phyloP scores from a whole-genome alignment of 1,140 invertebrate genomes.

The Hylaeus volcanicus region DNA sequence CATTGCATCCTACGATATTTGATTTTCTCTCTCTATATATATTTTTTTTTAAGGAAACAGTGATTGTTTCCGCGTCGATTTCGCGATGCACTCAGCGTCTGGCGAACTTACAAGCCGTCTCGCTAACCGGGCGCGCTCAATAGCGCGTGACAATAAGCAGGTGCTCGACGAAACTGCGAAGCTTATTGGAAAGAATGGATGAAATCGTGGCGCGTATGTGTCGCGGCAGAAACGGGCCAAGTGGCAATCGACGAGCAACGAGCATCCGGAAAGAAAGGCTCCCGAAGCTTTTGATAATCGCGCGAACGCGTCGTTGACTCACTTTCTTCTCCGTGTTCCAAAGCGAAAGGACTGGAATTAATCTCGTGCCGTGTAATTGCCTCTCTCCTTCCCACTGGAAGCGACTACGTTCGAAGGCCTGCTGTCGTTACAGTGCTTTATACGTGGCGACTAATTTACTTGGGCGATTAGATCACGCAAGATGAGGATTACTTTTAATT shows the following conservation, averaged over 20 bases:
- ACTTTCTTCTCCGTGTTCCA: not conserved
- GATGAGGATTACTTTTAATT: too few relatives aligned
- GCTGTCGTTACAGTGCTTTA: too few relatives aligned
- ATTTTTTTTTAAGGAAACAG: too few relatives aligned
- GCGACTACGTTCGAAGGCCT: too few relatives aligned
- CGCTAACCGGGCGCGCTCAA: too few relatives aligned
- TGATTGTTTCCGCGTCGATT: too few relatives aligned
- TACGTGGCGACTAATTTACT: too few relatives aligned
- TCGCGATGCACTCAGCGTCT: too few relatives aligned
- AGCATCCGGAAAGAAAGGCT: constrained; percentile 2
- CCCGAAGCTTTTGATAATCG: constrained; percentile 25
- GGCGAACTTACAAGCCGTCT: not conserved
- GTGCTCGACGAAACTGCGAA: constrained; percentile 29
- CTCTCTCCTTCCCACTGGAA: not conserved
- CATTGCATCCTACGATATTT: too few relatives aligned
- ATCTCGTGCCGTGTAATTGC: not conserved
- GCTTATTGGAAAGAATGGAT: constrained; percentile 37
- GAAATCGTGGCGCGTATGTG: not conserved
- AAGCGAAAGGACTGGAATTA: not conserved
- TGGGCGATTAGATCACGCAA: too few relatives aligned
- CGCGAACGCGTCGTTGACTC: constrained; percentile 8
- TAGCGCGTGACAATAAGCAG: constrained; percentile 40
- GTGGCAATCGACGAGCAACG: constrained; percentile 26
- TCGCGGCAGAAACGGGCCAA: constrained; percentile 18
- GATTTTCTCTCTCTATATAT: too few relatives aligned